Evolutionary conservation across 2,888 invertebrate species (phyloP).

Genomic region (Brachypalpus laphriformis): DNA sequence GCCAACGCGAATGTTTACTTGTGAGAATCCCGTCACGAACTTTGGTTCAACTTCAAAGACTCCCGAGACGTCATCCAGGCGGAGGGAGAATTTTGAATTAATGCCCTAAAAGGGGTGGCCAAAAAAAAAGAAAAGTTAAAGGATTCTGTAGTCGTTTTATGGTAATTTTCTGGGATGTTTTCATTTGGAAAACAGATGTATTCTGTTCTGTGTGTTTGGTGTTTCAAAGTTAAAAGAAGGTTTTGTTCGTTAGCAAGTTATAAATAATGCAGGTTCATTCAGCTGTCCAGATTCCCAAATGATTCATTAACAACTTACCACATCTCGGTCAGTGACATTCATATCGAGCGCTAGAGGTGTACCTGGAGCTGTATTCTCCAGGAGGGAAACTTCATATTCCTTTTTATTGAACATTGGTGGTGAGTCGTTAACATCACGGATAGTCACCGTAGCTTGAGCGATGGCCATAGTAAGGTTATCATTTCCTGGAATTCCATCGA

Average conservation of each 20-base stretch:
- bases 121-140: constrained; percentile 50
- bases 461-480: constrained; percentile 88
- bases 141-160: constrained; percentile 41
- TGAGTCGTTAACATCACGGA: constrained; percentile 95
- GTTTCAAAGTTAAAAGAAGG: constrained; percentile 44
- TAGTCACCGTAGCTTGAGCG: constrained; percentile 91
- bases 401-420: constrained; percentile 92
- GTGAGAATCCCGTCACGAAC: constrained; percentile 90
- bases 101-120: constrained; percentile 85
- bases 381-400: constrained; percentile 91
- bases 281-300: constrained; percentile 6
- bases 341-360: constrained; percentile 93
- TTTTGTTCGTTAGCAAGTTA: constrained; percentile 44
- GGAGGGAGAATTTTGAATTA: constrained; percentile 92
- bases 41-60: constrained; percentile 93
- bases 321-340: constrained; percentile 93
- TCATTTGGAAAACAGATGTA: constrained; percentile 69
- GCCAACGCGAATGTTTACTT: constrained; percentile 91
- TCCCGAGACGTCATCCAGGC: constrained; percentile 90
- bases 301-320: constrained; percentile 84
- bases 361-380: constrained; percentile 92
- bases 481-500: constrained; percentile 88
- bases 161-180: constrained; percentile 58
- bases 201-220: constrained; percentile 48
- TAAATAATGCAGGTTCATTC: constrained; percentile 38